Conservation (phyloP, 1,140 invertebrate species). For the Brachionus sp. region DNA sequence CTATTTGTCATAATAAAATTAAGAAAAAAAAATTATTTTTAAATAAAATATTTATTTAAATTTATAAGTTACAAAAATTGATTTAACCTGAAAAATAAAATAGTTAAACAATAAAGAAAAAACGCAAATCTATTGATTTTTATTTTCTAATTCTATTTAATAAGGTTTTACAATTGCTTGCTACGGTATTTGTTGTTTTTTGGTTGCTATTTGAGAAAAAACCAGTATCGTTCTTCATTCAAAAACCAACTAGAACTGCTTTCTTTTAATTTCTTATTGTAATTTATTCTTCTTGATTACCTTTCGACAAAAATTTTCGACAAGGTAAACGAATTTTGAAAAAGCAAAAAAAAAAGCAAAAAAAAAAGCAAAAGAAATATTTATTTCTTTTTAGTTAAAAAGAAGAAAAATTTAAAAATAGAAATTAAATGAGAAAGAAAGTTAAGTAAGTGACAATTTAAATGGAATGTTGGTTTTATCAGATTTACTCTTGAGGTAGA, state of each 20-base stretch:
- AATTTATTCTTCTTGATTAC: slow-evolving; percentile 2
- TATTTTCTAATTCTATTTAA: not conserved
- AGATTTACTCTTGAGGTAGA: not conserved
- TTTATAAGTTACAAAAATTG: slow-evolving; percentile 7
- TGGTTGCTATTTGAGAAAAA: not conserved
- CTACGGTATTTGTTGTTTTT: slow-evolving; percentile 2
- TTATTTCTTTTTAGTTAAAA: not conserved
- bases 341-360: not conserved
- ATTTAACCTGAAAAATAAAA: not conserved
- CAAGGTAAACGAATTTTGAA: not conserved
- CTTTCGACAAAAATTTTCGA: not conserved
- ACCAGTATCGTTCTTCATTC: not conserved
- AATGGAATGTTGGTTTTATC: slow-evolving; percentile 30
- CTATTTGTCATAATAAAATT: not conserved
- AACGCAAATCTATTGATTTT: slow-evolving; percentile 11
- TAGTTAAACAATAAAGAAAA: slow-evolving; percentile 13
- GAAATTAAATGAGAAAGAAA: not conserved
- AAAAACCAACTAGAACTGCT: not conserved
- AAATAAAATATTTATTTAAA: slow-evolving; percentile 16
- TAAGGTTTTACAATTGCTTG: not conserved
- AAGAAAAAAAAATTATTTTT: not conserved
- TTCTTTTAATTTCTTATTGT: not conserved
- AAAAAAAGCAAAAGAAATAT: not conserved
- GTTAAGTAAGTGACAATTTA: not conserved
- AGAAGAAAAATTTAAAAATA: slow-evolving; percentile 6